Percentiles rank a stretch among this genome's conserved stretches.
These are phyloP conservation scores for Arnoldichthys spilopterus DNA, from an alignment of 2,797 vertebrate species.

Conservation along the genomic window DNA sequence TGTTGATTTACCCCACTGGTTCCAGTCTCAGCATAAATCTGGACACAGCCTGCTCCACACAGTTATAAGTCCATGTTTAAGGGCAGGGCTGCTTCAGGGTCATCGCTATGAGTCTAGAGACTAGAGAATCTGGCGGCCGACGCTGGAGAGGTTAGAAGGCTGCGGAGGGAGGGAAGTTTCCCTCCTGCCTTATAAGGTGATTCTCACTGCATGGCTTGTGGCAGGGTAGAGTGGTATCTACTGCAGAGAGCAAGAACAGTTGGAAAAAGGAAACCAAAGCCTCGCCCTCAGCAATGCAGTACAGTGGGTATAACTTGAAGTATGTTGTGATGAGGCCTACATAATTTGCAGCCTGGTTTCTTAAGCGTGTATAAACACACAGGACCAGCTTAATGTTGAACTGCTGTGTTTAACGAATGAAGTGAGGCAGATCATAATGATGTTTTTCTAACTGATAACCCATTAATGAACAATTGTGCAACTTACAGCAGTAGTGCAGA, in stretches of 20 bases:
- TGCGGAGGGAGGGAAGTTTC: constrained; percentile 54
- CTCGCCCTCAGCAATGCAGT: constrained; percentile 10
- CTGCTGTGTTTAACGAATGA: neutral
- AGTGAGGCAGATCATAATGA: too few species aligned
- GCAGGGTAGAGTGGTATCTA: constrained; percentile 53
- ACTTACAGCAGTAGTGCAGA: neutral
- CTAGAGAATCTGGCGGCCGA: constrained; percentile 23
- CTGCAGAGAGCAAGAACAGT: constrained; percentile 22
- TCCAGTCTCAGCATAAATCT: constrained; percentile 3
- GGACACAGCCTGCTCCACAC: neutral
- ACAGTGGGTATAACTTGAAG: neutral
- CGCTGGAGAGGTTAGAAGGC: constrained; percentile 39
- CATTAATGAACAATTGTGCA: too few species aligned
- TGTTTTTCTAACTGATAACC: too few species aligned
- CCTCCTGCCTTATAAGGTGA: constrained; percentile 80
- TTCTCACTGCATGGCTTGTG: constrained; percentile 69
- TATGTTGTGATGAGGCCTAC: constrained; percentile 10
- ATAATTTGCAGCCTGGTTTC: neutral
- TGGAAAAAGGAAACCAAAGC: neutral
- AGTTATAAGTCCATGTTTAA: constrained; percentile 8
- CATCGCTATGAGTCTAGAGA: neutral
- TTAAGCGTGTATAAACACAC: neutral
- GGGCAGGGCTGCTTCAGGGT: constrained; percentile 31
- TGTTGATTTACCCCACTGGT: neutral
- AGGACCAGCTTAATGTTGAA: neutral